These are phyloP conservation scores for Telmatherina bonti DNA, from an alignment of 2,797 vertebrate species.

Conservation along the genomic window DNA sequence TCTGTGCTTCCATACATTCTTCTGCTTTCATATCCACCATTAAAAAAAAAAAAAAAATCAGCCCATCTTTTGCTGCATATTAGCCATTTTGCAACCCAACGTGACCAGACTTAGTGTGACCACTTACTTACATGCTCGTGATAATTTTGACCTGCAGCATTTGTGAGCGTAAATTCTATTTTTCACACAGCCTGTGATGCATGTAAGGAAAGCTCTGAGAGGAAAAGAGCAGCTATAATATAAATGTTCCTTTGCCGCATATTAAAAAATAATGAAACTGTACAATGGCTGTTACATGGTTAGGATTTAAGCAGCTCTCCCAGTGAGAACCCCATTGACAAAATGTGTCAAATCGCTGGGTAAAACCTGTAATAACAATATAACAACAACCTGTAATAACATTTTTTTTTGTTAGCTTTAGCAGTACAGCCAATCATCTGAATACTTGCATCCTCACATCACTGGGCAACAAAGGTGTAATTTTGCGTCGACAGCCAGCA, in stretches of 20 bases:
- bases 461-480: conserved; percentile 32
- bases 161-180: not conserved
- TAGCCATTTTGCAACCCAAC: conserved; percentile 6
- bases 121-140: not conserved
- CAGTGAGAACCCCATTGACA: not conserved
- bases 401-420: conserved; percentile 8
- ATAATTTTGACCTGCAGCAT: conserved; percentile 3
- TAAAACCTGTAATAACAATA: conserved; percentile 23
- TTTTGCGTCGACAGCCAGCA: conserved; percentile 37
- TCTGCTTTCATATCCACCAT: not conserved
- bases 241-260: not conserved
- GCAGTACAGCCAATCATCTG: conserved; percentile 11
- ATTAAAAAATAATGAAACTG: not conserved
- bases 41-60: not conserved
- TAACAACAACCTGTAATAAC: conserved; percentile 27
- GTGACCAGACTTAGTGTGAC: not conserved
- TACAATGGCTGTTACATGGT: not conserved
- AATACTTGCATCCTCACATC: conserved; percentile 13
- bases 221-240: not conserved
- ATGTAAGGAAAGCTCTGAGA: not conserved
- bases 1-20: not conserved
- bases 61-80: not conserved
- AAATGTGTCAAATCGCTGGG: conserved; percentile 28
- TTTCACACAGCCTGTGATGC: not conserved
- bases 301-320: not conserved